Conservation (phyloP, 2,113 vertebrate species). For the Hyperoodon ampullatus region DNA sequence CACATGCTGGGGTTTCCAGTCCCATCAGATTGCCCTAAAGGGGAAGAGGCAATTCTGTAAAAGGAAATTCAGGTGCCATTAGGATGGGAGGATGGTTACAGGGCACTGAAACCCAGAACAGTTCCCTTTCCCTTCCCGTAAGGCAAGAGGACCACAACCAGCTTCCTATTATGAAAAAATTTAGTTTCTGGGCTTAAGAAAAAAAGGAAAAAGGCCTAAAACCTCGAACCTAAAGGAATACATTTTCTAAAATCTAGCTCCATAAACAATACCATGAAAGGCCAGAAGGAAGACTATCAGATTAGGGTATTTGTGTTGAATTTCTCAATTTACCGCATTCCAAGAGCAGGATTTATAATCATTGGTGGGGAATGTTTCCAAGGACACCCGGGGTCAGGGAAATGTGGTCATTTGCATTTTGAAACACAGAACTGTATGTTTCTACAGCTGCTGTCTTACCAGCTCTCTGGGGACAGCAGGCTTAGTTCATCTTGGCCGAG, state of each 20-base stretch:
- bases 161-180: neutral
- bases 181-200: neutral
- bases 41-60: neutral
- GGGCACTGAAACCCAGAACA: neutral
- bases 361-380: neutral
- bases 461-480: neutral
- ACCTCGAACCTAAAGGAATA: neutral
- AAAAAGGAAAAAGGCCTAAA: neutral
- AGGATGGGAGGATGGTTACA: fast-evolving
- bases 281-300: neutral
- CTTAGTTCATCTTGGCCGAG: neutral
- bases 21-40: neutral
- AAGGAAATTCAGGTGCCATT: neutral
- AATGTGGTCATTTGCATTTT: neutral
- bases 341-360: neutral
- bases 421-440: neutral
- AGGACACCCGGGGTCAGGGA: neutral
- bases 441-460: constrained; percentile 10
- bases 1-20: neutral
- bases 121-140: neutral
- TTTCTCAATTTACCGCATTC: constrained; percentile 22
- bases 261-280: neutral
- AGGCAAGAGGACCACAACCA: neutral
- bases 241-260: neutral
- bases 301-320: neutral